Evolutionary conservation across 1,140 invertebrate genomes (phyloP), one percentile per base, ranked within the genome.

Genomic region (Homalodisca vitripennis): DNA sequence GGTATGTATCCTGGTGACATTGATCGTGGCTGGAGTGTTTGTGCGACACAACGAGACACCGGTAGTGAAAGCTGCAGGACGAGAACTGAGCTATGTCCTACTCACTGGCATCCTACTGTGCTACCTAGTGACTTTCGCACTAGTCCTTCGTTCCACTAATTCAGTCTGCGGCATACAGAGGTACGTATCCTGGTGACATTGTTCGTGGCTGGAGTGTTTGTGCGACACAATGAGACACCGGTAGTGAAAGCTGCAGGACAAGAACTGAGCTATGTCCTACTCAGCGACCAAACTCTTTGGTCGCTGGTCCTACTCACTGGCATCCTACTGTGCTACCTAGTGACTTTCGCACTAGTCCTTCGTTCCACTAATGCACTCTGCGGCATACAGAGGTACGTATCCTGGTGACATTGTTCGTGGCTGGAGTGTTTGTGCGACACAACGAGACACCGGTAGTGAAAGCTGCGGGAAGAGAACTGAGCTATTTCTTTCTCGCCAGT

Each of bases 191-290:
- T 93, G 62, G 83, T 93, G 68, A 93, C 90, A 0, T 46, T 84
- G 1, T 86, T 88, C 68, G 86, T 91, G 20, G 84, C 78, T 1
- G 82, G 81, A 3, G 86, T 92, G 64, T 93, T 91, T 80, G 74
- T 89, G n/a, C 85, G 84, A 63, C 87, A 93, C 78, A 90, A 92
- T 75, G 86, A 92, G 71, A 95, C 93, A 0, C 93, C 94, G 0
- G 90, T 97, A 29, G 94, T 97, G 32, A 87, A 93, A 71, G 94
- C 94, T 0, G 93, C 92, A 6, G 94, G 94, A 1, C 83, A 94
- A 67, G 95, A 97, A 81, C 82, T 97, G 41, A 93, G 91, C 70
- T 94, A 92, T 77, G 89, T 97, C 2, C 85, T 97, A 47, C 82
- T 97, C n/a, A 86, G 84, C 24, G 95, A 94, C 2, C 92, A 97